Evolutionary conservation across 2,113 vertebrate genomes (phyloP).

Genomic region (Heloderma charlesbogerti): DNA sequence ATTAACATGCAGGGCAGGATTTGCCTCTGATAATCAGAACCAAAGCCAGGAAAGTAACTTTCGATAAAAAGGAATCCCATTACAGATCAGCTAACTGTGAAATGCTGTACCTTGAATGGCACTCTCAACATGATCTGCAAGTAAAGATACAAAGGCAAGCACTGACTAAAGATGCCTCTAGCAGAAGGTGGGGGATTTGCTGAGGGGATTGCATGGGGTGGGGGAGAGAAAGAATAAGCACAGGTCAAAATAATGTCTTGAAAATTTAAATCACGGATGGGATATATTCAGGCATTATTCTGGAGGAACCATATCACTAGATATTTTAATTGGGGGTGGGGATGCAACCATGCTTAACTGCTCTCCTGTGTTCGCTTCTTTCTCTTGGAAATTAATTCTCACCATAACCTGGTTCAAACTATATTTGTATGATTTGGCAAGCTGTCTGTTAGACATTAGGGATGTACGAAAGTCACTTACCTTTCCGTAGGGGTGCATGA

Average conservation of each 20-base stretch:
- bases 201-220: neutral
- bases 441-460: too few species aligned
- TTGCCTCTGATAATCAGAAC: slow-evolving; percentile 62
- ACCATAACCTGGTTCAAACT: too few species aligned
- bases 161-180: slow-evolving; percentile 30
- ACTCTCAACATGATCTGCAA: slow-evolving; percentile 45
- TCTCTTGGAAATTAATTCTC: too few species aligned
- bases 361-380: neutral
- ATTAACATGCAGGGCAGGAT: slow-evolving; percentile 47
- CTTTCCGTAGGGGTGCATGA: too few species aligned
- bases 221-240: too few species aligned
- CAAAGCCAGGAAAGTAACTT: slow-evolving; percentile 59
- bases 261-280: neutral
- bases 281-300: neutral
- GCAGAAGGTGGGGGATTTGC: neutral
- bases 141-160: slow-evolving; percentile 10
- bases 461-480: too few species aligned
- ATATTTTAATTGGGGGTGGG: neutral
- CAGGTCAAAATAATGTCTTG: neutral
- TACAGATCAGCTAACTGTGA: slow-evolving; percentile 68
- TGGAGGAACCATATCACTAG: too few species aligned
- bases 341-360: neutral
- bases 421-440: too few species aligned
- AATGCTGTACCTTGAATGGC: slow-evolving; percentile 57
- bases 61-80: slow-evolving; percentile 63